Base-by-base conservation (phyloP, 1,140 invertebrate genomes). In the Ruditapes philippinarum region DNA sequence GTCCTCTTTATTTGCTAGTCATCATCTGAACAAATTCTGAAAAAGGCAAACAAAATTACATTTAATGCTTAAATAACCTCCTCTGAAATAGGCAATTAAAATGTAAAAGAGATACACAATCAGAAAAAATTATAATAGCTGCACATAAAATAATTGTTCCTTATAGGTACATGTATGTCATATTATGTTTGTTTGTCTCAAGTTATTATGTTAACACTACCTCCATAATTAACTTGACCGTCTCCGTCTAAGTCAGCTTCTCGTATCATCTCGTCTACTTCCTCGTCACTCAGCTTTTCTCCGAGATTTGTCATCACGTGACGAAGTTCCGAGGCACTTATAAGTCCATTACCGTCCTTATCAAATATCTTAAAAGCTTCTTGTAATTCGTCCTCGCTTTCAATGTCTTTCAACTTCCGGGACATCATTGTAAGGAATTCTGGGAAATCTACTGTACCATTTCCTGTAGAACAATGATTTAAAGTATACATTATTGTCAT, bases 321-420 rank as follows among this genome's bases (percentile, higher is more conserved):
- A 70, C 90, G 88, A 65, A 94, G 78, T 84, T 94, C 93, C 14
- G 70, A 85, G 31, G 91, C 89, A 36, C 88, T 89, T 40, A 94
- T 94, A 76, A 90, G 99, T 94, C 98, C 98, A 96, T 99, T 99
- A 94, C 98, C 98, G 96, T 99, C 98, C 97, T 99, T 99, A 96
- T 99, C 98, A 96, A 99, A 99, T 91, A 99, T 98, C 96, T 98
- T 98, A 97, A 99, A 99, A 91, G 98, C 98, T 97, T 99, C 98
- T 96, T 98, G 97, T 33, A 90, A 73, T 96, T 99, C 99, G 96
- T 99, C 99, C 97, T 99, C 99, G 96, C 98, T 99, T 96, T 99
- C 99, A 90, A 98, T 99, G 96, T 99, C 99, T 96, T 99, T 99
- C 98, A 99, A 99, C 97, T 99, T 99, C 95, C 98, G 97, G 42